Evolutionary conservation across 2,113 vertebrate species (phyloP).

Genomic region (Hippotragus niger): DNA sequence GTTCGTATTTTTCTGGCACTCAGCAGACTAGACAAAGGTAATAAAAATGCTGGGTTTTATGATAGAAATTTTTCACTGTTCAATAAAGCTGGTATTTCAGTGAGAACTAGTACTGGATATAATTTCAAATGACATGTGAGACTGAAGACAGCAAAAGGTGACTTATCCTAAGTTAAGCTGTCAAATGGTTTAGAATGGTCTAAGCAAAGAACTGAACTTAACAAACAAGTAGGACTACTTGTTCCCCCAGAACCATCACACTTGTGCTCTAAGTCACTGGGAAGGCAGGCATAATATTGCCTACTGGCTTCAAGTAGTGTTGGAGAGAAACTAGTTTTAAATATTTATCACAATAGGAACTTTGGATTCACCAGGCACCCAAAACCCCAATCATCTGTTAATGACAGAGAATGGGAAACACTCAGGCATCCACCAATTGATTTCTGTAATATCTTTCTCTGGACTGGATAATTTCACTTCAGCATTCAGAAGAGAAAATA

Average conservation of each 20-base stretch:
- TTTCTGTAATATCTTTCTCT: not conserved
- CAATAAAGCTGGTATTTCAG: not conserved
- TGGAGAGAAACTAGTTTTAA: not conserved
- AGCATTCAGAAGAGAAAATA: constrained; percentile 18
- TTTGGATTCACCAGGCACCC: not conserved
- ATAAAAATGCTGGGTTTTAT: not conserved
- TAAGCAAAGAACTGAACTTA: not conserved
- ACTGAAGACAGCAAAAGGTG: not conserved
- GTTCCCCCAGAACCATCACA: not conserved
- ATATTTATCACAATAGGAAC: not conserved
- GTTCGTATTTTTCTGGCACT: not conserved
- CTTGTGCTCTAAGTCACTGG: not conserved
- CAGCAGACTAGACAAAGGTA: not conserved
- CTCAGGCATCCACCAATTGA: not conserved
- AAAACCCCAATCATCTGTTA: not conserved
- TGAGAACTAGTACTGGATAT: not conserved
- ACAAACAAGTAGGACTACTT: not conserved
- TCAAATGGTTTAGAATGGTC: not conserved
- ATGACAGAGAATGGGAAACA: not conserved
- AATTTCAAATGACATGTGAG: constrained; percentile 15
- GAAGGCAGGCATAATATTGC: not conserved
- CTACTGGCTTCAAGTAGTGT: not conserved
- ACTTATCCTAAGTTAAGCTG: not conserved
- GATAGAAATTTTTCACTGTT: not conserved
- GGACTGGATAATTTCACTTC: not conserved